A percentile compares a stretch with the other conserved stretches of the same genome.
These are phyloP conservation scores for Orchestia grillus DNA, from an alignment of 1,140 invertebrate species.

Conservation along the genomic window DNA sequence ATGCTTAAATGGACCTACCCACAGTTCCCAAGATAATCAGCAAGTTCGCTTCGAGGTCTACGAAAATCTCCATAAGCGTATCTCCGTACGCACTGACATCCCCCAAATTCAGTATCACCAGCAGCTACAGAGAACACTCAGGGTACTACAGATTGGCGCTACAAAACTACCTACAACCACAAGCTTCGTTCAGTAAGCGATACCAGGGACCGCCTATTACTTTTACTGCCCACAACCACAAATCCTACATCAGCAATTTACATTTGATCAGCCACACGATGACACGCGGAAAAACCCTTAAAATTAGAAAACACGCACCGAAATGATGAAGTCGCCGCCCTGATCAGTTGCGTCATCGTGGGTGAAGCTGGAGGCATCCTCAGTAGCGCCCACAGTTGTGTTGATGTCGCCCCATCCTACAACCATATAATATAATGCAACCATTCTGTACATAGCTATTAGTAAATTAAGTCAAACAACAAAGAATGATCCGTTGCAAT, in stretches of 20 bases:
- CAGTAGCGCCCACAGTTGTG: background rate
- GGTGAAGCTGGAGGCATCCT: background rate
- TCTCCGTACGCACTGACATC: no score
- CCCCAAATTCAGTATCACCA: no score
- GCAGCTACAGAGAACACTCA: no score
- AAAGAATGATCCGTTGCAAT: no score
- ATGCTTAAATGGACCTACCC: no score
- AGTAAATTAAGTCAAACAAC: background rate
- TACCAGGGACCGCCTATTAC: background rate
- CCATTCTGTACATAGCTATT: background rate
- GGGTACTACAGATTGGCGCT: no score
- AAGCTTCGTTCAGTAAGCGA: no score
- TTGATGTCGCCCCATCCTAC: constrained; percentile 39
- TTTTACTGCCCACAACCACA: background rate
- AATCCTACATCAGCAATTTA: background rate
- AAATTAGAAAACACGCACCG: background rate
- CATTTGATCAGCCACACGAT: background rate
- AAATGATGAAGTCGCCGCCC: background rate
- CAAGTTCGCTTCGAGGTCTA: no score
- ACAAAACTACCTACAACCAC: no score
- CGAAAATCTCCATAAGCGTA: no score
- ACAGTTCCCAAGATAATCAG: no score
- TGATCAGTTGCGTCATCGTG: background rate
- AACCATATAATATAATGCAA: background rate
- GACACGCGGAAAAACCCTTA: background rate